Conservation (phyloP, 1,140 invertebrate species). For the Pseudoatta argentina region DNA sequence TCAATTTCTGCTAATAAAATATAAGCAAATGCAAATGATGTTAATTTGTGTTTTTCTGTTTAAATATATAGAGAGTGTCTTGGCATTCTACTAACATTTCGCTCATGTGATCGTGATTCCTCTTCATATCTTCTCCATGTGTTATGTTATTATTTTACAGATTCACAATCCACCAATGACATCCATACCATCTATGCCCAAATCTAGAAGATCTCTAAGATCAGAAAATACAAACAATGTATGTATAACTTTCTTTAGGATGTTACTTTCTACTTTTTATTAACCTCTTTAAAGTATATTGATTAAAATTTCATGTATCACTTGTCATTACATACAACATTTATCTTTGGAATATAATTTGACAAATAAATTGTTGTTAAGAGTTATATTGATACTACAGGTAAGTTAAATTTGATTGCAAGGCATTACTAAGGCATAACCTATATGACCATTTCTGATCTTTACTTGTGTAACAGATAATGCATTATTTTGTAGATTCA, state of each 20-base stretch:
- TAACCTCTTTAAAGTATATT: not conserved
- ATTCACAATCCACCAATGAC: no score
- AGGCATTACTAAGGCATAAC: not conserved
- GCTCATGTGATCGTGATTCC: no score
- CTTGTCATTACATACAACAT: not conserved
- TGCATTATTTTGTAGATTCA: slow-evolving; percentile 20
- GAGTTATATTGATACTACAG: not conserved
- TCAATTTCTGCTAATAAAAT: no score
- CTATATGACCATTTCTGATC: not conserved
- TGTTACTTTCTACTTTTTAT: not conserved
- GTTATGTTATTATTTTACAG: no score
- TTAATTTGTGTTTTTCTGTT: no score
- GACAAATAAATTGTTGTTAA: not conserved
- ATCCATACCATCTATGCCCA: no score
- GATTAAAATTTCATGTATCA: not conserved
- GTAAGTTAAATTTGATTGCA: not conserved
- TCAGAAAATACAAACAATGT: no score
- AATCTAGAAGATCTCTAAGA: no score
- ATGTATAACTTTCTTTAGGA: not conserved
- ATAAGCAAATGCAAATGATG: no score
- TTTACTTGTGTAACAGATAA: not conserved
- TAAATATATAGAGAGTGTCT: no score
- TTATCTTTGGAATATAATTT: not conserved
- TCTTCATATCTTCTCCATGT: no score
- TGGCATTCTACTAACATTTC: no score